Percentiles rank a stretch among this genome's conserved stretches.
Evolutionary conservation across 2,797 vertebrate genomes (phyloP).

Genomic region (Paguma larvata): DNA sequence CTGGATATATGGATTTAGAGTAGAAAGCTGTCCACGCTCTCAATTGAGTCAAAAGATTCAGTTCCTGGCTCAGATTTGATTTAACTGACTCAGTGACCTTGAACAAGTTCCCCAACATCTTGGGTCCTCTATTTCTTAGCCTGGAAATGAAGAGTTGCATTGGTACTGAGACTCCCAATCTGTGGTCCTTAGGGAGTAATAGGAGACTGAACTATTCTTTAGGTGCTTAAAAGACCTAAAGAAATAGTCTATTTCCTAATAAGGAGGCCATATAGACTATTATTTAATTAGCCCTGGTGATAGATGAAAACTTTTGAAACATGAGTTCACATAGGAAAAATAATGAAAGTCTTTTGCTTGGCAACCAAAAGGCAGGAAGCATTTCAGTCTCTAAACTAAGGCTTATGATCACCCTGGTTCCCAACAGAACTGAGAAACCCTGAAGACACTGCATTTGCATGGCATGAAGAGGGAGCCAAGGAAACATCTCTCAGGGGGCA

Average conservation of each 20-base stretch:
- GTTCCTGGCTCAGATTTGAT: constrained; percentile 13
- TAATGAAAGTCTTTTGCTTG: neutral
- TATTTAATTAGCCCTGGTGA: constrained; percentile 14
- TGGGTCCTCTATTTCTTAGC: constrained; percentile 5
- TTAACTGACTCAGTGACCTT: neutral
- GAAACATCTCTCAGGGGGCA: neutral
- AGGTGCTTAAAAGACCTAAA: neutral
- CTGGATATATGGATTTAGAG: neutral
- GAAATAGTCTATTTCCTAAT: constrained; percentile 40
- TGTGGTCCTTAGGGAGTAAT: neutral
- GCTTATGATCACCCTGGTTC: neutral
- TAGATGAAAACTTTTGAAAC: constrained; percentile 24
- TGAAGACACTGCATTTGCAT: neutral
- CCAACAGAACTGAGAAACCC: neutral
- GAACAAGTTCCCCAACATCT: neutral
- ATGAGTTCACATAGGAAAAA: constrained; percentile 12
- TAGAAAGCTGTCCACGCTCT: neutral
- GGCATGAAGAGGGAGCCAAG: neutral
- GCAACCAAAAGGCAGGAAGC: neutral
- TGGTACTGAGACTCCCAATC: constrained; percentile 6
- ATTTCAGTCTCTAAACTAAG: constrained; percentile 3
- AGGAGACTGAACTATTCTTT: constrained; percentile 33
- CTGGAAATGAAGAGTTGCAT: neutral
- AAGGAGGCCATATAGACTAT: neutral
- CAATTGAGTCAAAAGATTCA: neutral